A percentile compares a stretch with the other conserved stretches of the same genome.
These are phyloP conservation scores for Leiothrix lutea DNA, from an alignment of 2,113 vertebrate species.

Conservation along the genomic window DNA sequence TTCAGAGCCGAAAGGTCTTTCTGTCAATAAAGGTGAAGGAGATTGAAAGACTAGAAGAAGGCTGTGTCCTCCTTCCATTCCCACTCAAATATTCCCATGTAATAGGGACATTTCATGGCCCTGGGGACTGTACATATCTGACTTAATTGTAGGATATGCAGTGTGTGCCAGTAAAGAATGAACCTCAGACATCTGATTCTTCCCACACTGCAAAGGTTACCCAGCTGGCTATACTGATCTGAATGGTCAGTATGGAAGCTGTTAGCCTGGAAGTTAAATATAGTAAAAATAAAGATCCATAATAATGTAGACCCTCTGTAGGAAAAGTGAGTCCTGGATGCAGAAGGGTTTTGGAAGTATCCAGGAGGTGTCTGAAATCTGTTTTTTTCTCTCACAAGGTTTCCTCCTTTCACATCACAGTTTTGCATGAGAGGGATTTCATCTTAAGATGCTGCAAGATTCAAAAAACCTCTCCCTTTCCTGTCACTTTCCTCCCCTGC, in stretches of 20 bases:
- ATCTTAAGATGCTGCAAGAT: rapidly evolving
- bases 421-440: not conserved
- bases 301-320: not conserved
- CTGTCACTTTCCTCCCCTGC: not conserved
- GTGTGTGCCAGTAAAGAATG: not conserved
- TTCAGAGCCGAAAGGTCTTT: not conserved
- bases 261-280: not conserved
- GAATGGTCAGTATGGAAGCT: not conserved
- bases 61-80: not conserved
- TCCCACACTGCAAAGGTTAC: not conserved
- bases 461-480: not conserved
- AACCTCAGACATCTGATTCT: not conserved
- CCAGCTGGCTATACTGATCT: not conserved
- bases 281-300: not conserved
- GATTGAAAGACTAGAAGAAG: not conserved
- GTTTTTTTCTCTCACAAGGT: not conserved
- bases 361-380: not conserved
- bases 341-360: not conserved
- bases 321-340: not conserved
- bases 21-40: not conserved
- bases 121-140: not conserved
- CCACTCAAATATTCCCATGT: not conserved
- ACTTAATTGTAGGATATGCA: not conserved
- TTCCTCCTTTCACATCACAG: not conserved
- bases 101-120: not conserved